phyloP scores from a whole-genome alignment of 2,113 vertebrate species.

The Emydura subglobosa region DNA sequence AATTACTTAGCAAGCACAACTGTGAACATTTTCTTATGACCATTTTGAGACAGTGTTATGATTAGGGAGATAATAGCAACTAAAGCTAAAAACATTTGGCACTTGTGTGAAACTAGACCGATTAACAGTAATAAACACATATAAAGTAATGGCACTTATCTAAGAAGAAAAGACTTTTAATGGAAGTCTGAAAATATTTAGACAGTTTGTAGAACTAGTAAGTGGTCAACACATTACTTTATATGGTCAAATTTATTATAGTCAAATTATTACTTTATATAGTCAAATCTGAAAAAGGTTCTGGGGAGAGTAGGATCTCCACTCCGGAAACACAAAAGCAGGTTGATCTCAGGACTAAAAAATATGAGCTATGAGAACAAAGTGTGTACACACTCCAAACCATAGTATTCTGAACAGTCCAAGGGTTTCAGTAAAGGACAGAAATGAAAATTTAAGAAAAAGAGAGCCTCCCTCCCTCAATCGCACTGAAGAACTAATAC shows the following conservation, averaged over 20 bases:
- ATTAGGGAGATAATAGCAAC: conserved; percentile 16
- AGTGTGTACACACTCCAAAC: background rate
- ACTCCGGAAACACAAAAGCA: background rate
- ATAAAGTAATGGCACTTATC: background rate
- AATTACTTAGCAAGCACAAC: background rate
- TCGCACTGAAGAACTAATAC: background rate
- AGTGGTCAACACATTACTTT: background rate
- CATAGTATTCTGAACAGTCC: background rate
- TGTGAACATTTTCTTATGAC: background rate
- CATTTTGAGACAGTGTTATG: background rate
- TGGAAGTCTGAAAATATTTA: background rate
- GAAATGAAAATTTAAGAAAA: background rate
- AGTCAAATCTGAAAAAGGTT: background rate
- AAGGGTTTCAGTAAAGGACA: background rate
- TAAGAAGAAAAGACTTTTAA: conserved; percentile 25
- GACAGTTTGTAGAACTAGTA: conserved; percentile 46
- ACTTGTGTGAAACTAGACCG: background rate
- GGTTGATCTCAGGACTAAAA: background rate
- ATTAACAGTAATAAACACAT: background rate
- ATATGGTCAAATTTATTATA: conserved; percentile 11
- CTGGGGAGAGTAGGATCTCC: background rate
- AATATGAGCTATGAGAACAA: background rate
- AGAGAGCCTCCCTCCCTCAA: background rate
- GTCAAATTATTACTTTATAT: conserved; percentile 17
- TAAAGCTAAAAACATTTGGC: background rate